Conservation (phyloP, 2,797 vertebrate genomes). For the Helicolenus hilgendorfi region DNA sequence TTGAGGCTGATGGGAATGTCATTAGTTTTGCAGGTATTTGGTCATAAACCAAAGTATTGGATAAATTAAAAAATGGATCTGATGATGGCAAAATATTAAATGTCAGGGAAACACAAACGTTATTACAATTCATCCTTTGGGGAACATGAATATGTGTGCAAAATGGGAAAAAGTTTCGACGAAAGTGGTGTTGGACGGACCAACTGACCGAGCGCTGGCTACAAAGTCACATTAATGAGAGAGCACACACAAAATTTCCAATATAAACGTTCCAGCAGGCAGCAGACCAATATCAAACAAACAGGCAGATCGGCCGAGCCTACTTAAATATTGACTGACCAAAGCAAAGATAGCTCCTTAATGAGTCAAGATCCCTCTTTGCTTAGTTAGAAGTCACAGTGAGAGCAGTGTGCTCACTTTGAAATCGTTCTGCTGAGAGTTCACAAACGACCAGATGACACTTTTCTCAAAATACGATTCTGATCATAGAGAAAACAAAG, state of each 20-base stretch:
- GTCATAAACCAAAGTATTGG: background rate
- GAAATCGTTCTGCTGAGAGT: slow-evolving; percentile 28
- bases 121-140: background rate
- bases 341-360: slow-evolving; percentile 65
- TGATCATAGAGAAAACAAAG: background rate
- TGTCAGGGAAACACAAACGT: background rate
- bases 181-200: background rate
- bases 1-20: background rate
- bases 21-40: background rate
- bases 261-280: slow-evolving; percentile 35
- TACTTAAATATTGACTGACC: slow-evolving; percentile 76
- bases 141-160: background rate
- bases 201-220: background rate
- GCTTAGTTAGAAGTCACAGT: slow-evolving; percentile 25
- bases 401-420: slow-evolving; percentile 22
- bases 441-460: slow-evolving; percentile 34
- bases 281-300: slow-evolving; percentile 63
- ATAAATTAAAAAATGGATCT: background rate
- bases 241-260: slow-evolving; percentile 29
- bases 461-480: slow-evolving; percentile 15
- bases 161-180: background rate
- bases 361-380: slow-evolving; percentile 60
- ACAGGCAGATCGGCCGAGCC: slow-evolving; percentile 38
- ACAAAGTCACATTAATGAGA: slow-evolving; percentile 48
- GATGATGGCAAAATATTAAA: background rate